Evolutionary conservation across 2,113 vertebrate species (phyloP).

Genomic region (Cnemophilus loriae): DNA sequence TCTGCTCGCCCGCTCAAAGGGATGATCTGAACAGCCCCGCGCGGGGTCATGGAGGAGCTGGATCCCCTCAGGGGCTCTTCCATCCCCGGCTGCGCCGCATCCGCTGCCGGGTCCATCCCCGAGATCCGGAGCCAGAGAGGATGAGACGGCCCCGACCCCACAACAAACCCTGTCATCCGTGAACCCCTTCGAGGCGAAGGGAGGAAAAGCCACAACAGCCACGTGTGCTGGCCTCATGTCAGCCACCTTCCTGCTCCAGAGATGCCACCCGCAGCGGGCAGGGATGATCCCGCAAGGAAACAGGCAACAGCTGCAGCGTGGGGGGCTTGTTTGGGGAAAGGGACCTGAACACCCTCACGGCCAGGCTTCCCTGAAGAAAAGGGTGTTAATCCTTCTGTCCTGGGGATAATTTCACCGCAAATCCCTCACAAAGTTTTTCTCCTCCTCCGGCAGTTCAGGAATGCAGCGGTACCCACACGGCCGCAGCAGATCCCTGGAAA

Average conservation of each 20-base stretch:
- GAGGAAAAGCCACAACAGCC: not conserved
- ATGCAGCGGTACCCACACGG: not conserved
- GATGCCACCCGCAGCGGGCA: not conserved
- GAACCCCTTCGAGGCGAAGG: accelerated
- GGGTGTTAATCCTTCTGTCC: not conserved
- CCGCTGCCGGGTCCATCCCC: not conserved
- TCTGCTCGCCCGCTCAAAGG: not conserved
- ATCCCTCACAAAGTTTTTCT: not conserved
- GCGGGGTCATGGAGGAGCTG: not conserved
- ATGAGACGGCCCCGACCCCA: not conserved
- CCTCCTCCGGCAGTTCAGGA: too few relatives aligned
- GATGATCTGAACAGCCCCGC: not conserved
- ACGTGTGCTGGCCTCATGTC: accelerated
- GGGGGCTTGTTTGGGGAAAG: not conserved
- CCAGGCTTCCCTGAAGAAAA: not conserved
- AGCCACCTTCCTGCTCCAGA: not conserved
- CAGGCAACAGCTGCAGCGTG: accelerated
- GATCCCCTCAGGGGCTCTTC: not conserved
- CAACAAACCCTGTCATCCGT: accelerated
- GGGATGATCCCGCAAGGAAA: not conserved
- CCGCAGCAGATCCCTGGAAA: not conserved
- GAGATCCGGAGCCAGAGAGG: accelerated
- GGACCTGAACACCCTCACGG: accelerated
- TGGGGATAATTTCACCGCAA: not conserved
- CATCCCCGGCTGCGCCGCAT: not conserved